These are phyloP conservation scores for Mythimna lalbum DNA, from an alignment of 2,888 invertebrate genomes.

Conservation along the genomic window DNA sequence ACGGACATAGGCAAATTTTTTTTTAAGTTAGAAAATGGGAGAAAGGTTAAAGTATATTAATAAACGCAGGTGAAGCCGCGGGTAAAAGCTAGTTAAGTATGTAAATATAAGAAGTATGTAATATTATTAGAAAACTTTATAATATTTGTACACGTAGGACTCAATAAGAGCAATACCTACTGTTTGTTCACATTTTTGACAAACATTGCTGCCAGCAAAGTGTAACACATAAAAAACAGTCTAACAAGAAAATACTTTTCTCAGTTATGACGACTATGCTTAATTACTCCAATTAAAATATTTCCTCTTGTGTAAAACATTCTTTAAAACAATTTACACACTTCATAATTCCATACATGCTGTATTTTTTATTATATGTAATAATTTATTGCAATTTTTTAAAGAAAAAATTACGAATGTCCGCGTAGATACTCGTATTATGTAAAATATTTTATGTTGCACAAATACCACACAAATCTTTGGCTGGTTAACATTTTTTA, in stretches of 20 bases:
- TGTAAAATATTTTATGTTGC: conserved; percentile 20
- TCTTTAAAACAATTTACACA: conserved; percentile 51
- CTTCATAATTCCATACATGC: conserved; percentile 33
- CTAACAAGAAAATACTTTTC: conserved; percentile 37
- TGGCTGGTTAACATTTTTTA: background rate
- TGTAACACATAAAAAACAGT: conserved; percentile 14
- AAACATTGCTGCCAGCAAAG: conserved; percentile 12
- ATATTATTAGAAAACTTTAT: too few relatives aligned
- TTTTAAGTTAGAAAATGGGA: too few relatives aligned
- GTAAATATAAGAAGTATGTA: too few relatives aligned
- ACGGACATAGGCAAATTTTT: too few relatives aligned
- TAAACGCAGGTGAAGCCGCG: too few relatives aligned
- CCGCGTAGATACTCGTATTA: conserved; percentile 12
- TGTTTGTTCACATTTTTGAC: background rate
- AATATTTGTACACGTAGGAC: too few relatives aligned
- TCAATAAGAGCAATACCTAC: background rate
- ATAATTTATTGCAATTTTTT: conserved; percentile 40
- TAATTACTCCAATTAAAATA: conserved; percentile 60
- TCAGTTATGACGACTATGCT: conserved; percentile 42
- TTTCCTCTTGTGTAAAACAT: conserved; percentile 44
- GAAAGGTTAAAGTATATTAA: too few relatives aligned
- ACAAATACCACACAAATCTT: background rate
- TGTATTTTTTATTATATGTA: conserved; percentile 45
- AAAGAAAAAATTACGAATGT: background rate
- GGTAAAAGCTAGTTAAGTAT: too few relatives aligned